These are phyloP conservation scores for Orchestia grillus DNA, from an alignment of 1,140 invertebrate species.

Conservation along the genomic window DNA sequence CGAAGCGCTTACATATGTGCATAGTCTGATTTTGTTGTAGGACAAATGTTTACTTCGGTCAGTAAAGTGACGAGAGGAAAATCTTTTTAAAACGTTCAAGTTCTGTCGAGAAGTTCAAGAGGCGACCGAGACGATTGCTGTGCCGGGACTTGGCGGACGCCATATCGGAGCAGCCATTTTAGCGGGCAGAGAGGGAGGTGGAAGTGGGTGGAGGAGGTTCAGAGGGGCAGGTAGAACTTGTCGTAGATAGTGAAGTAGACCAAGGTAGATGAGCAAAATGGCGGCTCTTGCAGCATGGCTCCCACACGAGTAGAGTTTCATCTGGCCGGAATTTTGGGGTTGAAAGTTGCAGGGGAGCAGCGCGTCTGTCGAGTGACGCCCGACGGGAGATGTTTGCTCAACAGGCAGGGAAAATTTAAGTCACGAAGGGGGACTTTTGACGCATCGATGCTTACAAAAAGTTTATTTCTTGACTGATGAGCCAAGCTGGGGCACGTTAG, in stretches of 20 bases:
- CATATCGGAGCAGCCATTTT: not conserved
- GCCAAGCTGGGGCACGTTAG: not conserved
- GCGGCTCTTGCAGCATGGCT: not conserved
- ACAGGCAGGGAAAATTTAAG: not conserved
- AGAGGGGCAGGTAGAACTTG: not conserved
- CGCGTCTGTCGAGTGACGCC: not conserved
- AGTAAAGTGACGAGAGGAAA: no score
- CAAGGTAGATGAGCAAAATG: not conserved
- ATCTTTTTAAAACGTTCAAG: not conserved
- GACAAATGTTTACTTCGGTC: no score
- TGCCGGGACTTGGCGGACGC: no score
- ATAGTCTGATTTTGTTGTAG: no score
- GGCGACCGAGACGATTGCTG: not conserved
- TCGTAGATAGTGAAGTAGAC: not conserved
- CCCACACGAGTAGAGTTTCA: not conserved
- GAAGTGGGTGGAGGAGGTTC: not conserved
- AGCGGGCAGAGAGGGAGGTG: not conserved
- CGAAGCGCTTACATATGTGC: no score
- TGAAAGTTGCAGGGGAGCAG: not conserved
- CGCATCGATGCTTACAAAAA: not conserved
- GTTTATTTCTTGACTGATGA: not conserved
- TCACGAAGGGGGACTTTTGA: not conserved
- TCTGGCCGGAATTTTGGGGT: not conserved
- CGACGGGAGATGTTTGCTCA: not conserved
- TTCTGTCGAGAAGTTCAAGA: not conserved